A percentile compares a stretch with the other conserved stretches of the same genome.
These are phyloP conservation scores for Chaenodraco wilsoni DNA, from an alignment of 2,797 vertebrate genomes.

Conservation along the genomic window DNA sequence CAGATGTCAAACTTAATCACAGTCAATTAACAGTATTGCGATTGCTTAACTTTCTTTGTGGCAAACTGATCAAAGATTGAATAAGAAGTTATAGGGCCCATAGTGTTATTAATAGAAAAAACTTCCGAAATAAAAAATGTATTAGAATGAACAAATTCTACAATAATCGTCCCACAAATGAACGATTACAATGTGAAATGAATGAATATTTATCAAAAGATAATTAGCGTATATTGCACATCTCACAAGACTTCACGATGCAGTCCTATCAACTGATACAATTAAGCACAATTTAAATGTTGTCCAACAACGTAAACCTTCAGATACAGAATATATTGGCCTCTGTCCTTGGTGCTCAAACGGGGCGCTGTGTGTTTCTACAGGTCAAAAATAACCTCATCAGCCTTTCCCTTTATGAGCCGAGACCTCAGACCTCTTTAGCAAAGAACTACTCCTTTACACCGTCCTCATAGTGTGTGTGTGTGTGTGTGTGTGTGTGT, in stretches of 20 bases:
- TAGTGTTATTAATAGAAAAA: not conserved
- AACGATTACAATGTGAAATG: too few species aligned
- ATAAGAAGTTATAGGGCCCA: too few species aligned
- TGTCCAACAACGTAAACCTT: not conserved
- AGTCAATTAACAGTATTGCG: constrained; percentile 1
- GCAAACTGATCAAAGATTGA: not conserved
- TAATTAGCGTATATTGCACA: not conserved
- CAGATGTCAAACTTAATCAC: constrained; percentile 12
- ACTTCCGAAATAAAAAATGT: not conserved
- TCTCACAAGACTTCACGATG: not conserved
- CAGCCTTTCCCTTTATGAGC: not conserved
- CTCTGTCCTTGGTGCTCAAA: constrained; percentile 65
- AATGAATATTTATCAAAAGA: not conserved
- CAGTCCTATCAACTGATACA: not conserved
- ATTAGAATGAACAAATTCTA: not conserved
- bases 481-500: not conserved
- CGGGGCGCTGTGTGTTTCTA: constrained; percentile 8
- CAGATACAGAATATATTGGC: too few species aligned
- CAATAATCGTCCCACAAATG: not conserved
- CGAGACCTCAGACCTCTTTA: constrained; percentile 2
- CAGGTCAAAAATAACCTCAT: not conserved
- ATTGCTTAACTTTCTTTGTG: not conserved
- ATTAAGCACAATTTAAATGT: not conserved
- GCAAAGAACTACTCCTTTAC: too few species aligned
- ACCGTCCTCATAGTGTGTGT: not conserved